These are phyloP conservation scores for Drosophila neocordata DNA, from an alignment of 1,140 invertebrate species.

Conservation along the genomic window DNA sequence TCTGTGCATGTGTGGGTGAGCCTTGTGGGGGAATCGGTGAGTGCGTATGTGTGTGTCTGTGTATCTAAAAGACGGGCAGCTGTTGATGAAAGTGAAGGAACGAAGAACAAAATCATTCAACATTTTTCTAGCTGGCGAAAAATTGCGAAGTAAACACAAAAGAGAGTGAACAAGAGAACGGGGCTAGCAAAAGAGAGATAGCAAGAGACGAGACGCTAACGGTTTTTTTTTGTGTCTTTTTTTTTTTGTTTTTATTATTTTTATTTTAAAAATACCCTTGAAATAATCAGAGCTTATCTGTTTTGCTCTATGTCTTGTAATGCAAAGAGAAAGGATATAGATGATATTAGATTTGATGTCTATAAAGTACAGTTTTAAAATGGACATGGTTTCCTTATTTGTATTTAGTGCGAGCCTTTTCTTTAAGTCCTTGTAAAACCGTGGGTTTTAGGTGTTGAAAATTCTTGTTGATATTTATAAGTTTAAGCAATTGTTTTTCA, in stretches of 20 bases:
- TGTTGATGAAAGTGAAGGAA: conserved; percentile 74
- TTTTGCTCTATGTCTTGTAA: no score
- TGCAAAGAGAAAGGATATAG: no score
- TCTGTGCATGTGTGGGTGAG: not conserved
- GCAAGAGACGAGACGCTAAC: conserved; percentile 57
- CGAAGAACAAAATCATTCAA: conserved; percentile 67
- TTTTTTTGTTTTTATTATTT: conserved; percentile 28
- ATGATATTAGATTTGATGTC: no score
- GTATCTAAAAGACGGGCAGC: conserved; percentile 59
- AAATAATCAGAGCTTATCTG: no score
- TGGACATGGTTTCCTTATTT: no score
- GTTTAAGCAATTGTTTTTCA: no score
- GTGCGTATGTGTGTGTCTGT: conserved; percentile 29
- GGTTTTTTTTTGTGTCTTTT: conserved; percentile 23
- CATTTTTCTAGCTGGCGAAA: conserved; percentile 47
- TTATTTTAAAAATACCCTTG: conserved; percentile 37
- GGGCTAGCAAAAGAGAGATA: conserved; percentile 36
- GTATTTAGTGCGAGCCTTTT: no score
- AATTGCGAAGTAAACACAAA: conserved; percentile 31
- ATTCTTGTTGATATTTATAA: no score
- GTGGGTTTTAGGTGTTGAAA: no score
- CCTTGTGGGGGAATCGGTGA: conserved; percentile 2
- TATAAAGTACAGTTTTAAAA: no score
- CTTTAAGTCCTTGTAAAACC: no score
- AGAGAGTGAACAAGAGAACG: conserved; percentile 37